These are phyloP conservation scores for Polia nebulosa DNA, from an alignment of 2,888 invertebrate genomes.

Conservation along the genomic window DNA sequence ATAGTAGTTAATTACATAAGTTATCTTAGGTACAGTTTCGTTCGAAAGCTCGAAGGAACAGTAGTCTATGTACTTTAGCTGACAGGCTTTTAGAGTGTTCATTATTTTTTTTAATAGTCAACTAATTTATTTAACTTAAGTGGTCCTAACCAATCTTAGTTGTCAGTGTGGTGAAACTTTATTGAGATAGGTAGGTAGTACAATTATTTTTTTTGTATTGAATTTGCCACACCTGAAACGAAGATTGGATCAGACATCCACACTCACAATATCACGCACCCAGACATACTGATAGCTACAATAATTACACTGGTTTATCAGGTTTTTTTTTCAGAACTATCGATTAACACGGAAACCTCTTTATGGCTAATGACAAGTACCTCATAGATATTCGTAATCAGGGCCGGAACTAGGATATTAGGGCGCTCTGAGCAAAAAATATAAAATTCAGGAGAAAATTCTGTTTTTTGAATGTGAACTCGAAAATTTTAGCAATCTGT, in stretches of 20 bases:
- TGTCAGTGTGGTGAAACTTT: slow-evolving; percentile 27
- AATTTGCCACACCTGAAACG: slow-evolving; percentile 27
- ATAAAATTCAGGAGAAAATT: no score
- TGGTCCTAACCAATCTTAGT: slow-evolving; percentile 49
- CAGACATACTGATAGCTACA: slow-evolving; percentile 57
- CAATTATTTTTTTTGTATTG: background rate
- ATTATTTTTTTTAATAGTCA: slow-evolving; percentile 39
- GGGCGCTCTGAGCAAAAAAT: no score
- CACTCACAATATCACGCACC: slow-evolving; percentile 46
- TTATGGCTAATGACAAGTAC: slow-evolving; percentile 31
- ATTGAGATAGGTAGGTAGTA: slow-evolving; percentile 1
- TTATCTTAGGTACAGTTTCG: slow-evolving; percentile 74
- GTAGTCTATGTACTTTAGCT: slow-evolving; percentile 44
- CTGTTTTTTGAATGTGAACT: no score
- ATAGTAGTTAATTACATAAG: slow-evolving; percentile 79
- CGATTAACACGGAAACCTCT: slow-evolving; percentile 17
- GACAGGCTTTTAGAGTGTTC: slow-evolving; percentile 48
- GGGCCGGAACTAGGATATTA: no score
- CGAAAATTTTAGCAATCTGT: no score
- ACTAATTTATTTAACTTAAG: slow-evolving; percentile 48
- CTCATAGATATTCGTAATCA: background rate
- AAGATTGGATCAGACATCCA: slow-evolving; percentile 54
- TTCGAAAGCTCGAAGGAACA: slow-evolving; percentile 45
- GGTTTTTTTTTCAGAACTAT: slow-evolving; percentile 47
- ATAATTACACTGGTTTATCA: slow-evolving; percentile 68